A percentile compares a stretch with the other conserved stretches of the same genome.
Conservation (phyloP, 2,888 invertebrate genomes). For the Thymelicus acteon region DNA sequence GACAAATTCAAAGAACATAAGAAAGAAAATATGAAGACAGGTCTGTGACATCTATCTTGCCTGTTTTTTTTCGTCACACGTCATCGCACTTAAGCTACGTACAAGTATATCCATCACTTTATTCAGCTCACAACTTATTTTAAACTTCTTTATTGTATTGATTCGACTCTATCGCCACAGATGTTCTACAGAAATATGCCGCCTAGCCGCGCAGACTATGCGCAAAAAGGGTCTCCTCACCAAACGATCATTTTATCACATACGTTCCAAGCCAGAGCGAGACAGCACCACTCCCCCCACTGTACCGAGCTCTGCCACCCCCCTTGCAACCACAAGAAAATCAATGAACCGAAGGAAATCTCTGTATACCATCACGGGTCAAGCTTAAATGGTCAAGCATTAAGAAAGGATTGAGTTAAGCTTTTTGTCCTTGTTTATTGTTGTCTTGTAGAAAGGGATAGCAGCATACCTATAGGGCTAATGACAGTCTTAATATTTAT, state of each 20-base stretch:
- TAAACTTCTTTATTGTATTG: not conserved
- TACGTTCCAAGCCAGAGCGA: slow-evolving; percentile 70
- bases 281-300: slow-evolving; percentile 50
- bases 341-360: slow-evolving; percentile 43
- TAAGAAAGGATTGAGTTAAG: slow-evolving; percentile 54
- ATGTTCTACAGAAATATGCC: slow-evolving; percentile 75
- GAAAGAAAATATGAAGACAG: no score
- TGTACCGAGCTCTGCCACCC: slow-evolving; percentile 42
- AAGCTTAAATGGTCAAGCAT: slow-evolving; percentile 48
- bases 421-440: slow-evolving; percentile 72
- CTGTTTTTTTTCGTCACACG: no score
- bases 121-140: no score
- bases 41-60: no score
- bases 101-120: no score
- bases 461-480: slow-evolving; percentile 46
- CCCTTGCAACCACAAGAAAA: slow-evolving; percentile 46
- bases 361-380: slow-evolving; percentile 44
- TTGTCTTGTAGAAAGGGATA: slow-evolving; percentile 60
- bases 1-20: no score
- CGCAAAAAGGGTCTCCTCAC: slow-evolving; percentile 82
- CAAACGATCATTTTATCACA: slow-evolving; percentile 75
- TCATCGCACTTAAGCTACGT: no score
- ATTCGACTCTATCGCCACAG: slow-evolving; percentile 49
- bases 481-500: slow-evolving; percentile 55
- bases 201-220: slow-evolving; percentile 81